A percentile compares a stretch with the other conserved stretches of the same genome.
Conservation (phyloP, 1,140 invertebrate genomes). For the Listronotus bonariensis region DNA sequence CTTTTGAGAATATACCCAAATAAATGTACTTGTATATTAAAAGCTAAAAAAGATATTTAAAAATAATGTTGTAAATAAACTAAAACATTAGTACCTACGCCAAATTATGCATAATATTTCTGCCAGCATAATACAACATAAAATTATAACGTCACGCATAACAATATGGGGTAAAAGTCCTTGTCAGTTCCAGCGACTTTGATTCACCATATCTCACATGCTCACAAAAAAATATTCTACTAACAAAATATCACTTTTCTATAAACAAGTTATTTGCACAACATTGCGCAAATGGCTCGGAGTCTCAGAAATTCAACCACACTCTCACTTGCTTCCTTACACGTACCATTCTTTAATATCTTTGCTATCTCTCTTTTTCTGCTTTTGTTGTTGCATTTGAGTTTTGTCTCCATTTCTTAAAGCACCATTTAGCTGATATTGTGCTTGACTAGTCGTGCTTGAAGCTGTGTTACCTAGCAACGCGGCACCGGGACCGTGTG, state of each 20-base stretch:
- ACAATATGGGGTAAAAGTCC: no score
- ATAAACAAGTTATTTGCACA: constrained; percentile 20
- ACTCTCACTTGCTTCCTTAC: constrained; percentile 54
- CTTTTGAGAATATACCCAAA: no score
- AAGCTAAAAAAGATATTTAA: no score
- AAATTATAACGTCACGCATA: no score
- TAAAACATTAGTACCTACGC: no score
- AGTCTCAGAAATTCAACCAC: constrained; percentile 41
- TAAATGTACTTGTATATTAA: no score
- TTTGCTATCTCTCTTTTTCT: constrained; percentile 79
- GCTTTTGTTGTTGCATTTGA: constrained; percentile 55
- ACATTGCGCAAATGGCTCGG: constrained; percentile 47
- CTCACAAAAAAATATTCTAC: constrained; percentile 9
- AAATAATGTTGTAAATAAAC: no score
- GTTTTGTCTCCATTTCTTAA: constrained; percentile 51
- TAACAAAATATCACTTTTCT: constrained; percentile 33
- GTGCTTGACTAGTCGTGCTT: constrained; percentile 57
- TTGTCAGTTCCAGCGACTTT: no score
- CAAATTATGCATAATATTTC: no score
- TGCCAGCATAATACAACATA: no score
- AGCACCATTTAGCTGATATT: constrained; percentile 55
- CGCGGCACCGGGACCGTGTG: constrained; percentile 75
- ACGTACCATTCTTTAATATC: constrained; percentile 95
- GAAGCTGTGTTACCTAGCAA: constrained; percentile 64
- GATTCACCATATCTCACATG: background rate